Evolutionary conservation across 2,797 vertebrate genomes (phyloP), one percentile per base, ranked within the genome.

Genomic region (Periophthalmus magnuspinnatus): DNA sequence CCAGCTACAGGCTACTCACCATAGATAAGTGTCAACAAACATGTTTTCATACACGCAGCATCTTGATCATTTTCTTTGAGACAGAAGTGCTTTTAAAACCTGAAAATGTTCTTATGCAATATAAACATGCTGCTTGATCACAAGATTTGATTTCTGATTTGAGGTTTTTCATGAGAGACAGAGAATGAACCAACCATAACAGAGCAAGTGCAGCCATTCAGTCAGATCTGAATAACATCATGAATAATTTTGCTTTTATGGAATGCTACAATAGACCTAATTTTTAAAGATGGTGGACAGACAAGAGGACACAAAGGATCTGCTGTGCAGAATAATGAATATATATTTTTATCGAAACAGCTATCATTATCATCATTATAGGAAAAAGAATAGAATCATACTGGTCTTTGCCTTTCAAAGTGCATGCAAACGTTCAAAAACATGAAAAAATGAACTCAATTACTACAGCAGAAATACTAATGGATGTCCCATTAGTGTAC

Each of bases 391-490:
- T 9, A 8, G 11, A 55, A 3, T 55, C 7, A 55, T 1, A 22
- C 21, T 24, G 52, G 5, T 55, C 21, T 11, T 14, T 22, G 54
- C 13, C 54, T 56, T 56, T 19, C 50, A 52, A 21, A 52, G 7
- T 52, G n/a, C n/a, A 24, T 11, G 8, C 9, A 72, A 69, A 22
- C 58, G 55, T 5, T 60, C 22, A 79, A 67, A 79, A 63, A 52
- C 45, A 70, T 75, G 90, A 85, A 76, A 72, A 76, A 81, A 74
- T 74, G 74, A 76, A 72, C 68, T 81, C 89, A 84, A 84, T 77
- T 74, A 70, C 69, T 72, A 69, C 70, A 68, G 64, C 70, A 84
- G 71, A 80, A 75, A 68, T 52, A 70, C 64, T 72, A 79, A 84
- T 69, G 75, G 77, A 50, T 59, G 22, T 48, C 50, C 79, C 72